phyloP scores from a whole-genome alignment of 92 coral and sea anemone genomes.

The Siderastrea siderea region DNA sequence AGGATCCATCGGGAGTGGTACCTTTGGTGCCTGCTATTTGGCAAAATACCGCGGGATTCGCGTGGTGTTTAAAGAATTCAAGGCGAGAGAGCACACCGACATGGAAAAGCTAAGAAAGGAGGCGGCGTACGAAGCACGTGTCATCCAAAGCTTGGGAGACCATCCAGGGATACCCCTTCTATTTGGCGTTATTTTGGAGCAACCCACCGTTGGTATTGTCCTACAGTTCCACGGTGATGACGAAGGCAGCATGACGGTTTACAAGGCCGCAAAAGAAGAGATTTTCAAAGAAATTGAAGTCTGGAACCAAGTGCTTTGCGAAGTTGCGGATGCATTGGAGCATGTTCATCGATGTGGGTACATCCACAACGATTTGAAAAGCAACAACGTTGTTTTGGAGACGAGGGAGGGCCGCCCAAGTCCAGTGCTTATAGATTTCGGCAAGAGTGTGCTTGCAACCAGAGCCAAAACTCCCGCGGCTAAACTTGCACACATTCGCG shows the following conservation, averaged over 20 bases:
- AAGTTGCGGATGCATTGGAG: neutral
- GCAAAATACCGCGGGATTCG: constrained; percentile 49
- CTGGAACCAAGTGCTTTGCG: neutral
- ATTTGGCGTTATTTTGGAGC: constrained; percentile 39
- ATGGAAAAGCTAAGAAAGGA: constrained; percentile 12
- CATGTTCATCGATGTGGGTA: constrained; percentile 1
- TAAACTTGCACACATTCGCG: neutral
- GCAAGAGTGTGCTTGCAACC: constrained; percentile 1
- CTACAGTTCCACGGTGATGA: constrained; percentile 60
- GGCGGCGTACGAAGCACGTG: constrained; percentile 25
- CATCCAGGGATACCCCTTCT: constrained; percentile 55
- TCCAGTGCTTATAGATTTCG: constrained; percentile 7
- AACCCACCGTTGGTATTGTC: constrained; percentile 27
- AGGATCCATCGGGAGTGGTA: too few relatives aligned
- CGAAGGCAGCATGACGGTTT: constrained; percentile 36
- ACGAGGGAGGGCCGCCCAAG: constrained; percentile 7
- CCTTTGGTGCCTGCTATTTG: constrained; percentile 37
- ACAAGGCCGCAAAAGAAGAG: constrained; percentile 34
- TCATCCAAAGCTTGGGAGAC: constrained; percentile 36
- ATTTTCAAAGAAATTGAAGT: neutral
- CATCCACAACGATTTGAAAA: constrained; percentile 57
- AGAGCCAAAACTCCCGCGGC: constrained; percentile 1
- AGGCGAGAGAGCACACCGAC: constrained; percentile 9
- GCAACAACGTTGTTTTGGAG: constrained; percentile 47
- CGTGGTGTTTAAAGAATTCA: constrained; percentile 42